A percentile compares a stretch with the other conserved stretches of the same genome.
phyloP scores from a whole-genome alignment of 2,113 vertebrate species.

The Cyprinus carpio region DNA sequence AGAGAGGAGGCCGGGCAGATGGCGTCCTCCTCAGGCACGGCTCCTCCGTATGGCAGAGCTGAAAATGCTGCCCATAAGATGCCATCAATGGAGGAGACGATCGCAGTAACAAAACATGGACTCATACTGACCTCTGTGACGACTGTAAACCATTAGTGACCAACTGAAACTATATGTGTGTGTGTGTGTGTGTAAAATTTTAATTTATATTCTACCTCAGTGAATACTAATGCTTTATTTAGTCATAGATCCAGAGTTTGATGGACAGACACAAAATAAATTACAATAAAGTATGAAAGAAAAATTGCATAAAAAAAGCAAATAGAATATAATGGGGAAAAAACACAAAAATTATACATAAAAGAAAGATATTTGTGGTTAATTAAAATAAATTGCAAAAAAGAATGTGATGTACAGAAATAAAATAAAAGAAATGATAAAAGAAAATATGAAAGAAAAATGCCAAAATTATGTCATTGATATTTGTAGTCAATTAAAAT shows the following conservation, averaged over 20 bases:
- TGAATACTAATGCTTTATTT: too few relatives aligned
- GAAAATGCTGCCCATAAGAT: slow-evolving; percentile 62
- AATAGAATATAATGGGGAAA: too few relatives aligned
- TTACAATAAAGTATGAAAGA: background rate
- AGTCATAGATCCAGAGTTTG: too few relatives aligned
- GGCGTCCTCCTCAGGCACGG: slow-evolving; percentile 63
- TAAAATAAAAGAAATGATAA: background rate
- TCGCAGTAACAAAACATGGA: background rate
- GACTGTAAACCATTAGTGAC: background rate
- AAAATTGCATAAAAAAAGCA: background rate
- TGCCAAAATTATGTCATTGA: too few relatives aligned
- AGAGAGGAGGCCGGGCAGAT: slow-evolving; percentile 62
- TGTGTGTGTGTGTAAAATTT: background rate
- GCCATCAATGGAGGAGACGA: slow-evolving; percentile 29
- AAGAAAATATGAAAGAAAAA: too few relatives aligned
- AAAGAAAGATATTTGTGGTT: background rate
- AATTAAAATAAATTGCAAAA: background rate
- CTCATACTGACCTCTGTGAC: background rate
- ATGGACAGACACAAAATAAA: too few relatives aligned
- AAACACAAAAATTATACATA: background rate
- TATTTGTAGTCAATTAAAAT: background rate
- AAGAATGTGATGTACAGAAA: background rate
- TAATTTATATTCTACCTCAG: too few relatives aligned
- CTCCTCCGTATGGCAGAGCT: slow-evolving; percentile 65
- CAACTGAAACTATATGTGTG: background rate